Percentiles rank a stretch among this genome's conserved stretches.
Conservation (phyloP, 2,113 vertebrate genomes). For the Jacana jacana region DNA sequence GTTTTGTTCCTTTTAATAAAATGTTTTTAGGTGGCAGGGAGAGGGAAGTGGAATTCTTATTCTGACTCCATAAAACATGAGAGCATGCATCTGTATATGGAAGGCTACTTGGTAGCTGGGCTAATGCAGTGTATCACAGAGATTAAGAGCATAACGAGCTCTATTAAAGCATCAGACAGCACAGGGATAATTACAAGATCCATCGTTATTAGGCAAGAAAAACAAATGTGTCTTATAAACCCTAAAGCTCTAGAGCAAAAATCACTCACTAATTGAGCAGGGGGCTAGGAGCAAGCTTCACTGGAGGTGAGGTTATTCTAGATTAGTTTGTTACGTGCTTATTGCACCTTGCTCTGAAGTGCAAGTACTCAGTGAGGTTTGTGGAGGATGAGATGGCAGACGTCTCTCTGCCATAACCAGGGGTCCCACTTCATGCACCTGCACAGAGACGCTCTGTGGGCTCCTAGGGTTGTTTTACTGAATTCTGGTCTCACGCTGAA, state of each 20-base stretch:
- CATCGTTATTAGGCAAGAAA: constrained; percentile 20
- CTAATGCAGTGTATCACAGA: not conserved
- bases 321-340: not conserved
- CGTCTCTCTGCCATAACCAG: not conserved
- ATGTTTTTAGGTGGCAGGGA: not conserved
- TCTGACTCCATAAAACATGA: not conserved
- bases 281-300: not conserved
- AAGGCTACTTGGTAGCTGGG: not conserved
- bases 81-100: not conserved
- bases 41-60: not conserved
- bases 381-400: not conserved
- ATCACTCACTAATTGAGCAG: not conserved
- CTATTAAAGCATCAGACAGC: not conserved
- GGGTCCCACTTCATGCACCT: not conserved
- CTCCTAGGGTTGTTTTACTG: not conserved
- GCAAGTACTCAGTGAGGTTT: not conserved
- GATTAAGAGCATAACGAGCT: not conserved
- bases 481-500: not conserved
- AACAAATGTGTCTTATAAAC: constrained; percentile 32
- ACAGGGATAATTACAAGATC: constrained; percentile 14
- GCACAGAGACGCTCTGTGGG: not conserved
- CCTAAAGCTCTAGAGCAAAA: constrained; percentile 26
- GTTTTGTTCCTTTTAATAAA: not conserved
- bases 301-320: not conserved
- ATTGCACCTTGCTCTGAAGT: not conserved